phyloP scores from a whole-genome alignment of 2,888 invertebrate species.

The Temnothorax rugatulus region DNA sequence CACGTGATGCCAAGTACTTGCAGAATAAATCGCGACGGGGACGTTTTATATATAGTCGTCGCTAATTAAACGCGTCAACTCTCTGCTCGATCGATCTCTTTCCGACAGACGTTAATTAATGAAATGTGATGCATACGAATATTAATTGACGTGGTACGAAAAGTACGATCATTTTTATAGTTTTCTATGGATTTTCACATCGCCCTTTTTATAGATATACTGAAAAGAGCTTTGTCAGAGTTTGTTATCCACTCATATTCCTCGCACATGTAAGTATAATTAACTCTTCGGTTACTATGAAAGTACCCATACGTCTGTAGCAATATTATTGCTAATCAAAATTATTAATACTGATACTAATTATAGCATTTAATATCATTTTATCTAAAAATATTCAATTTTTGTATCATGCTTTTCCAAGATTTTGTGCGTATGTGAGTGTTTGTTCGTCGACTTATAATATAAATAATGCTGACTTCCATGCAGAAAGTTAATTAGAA shows the following conservation, averaged over 20 bases:
- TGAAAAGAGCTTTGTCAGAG: not conserved
- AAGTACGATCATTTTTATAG: constrained; percentile 15
- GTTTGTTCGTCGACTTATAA: not conserved
- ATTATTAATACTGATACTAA: not conserved
- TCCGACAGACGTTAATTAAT: constrained; percentile 43
- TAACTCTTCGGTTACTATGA: not conserved
- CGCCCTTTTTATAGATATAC: not conserved
- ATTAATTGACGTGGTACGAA: constrained; percentile 18
- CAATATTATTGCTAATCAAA: not conserved
- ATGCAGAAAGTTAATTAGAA: constrained; percentile 36
- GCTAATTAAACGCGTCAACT: constrained; percentile 39
- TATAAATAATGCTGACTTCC: constrained; percentile 26
- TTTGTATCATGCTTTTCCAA: not conserved
- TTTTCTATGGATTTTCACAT: constrained; percentile 4
- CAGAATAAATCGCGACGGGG: constrained; percentile 8
- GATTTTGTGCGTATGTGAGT: too few species aligned
- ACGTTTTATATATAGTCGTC: constrained; percentile 20
- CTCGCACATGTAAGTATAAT: not conserved
- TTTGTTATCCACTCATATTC: not conserved
- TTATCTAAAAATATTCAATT: not conserved
- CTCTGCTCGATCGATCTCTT: constrained; percentile 24
- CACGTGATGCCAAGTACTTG: constrained; percentile 12
- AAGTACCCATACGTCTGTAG: not conserved
- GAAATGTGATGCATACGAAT: constrained; percentile 13
- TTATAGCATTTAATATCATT: not conserved